phyloP scores from a whole-genome alignment of 2,113 vertebrate species.

The Chunga burmeisteri region DNA sequence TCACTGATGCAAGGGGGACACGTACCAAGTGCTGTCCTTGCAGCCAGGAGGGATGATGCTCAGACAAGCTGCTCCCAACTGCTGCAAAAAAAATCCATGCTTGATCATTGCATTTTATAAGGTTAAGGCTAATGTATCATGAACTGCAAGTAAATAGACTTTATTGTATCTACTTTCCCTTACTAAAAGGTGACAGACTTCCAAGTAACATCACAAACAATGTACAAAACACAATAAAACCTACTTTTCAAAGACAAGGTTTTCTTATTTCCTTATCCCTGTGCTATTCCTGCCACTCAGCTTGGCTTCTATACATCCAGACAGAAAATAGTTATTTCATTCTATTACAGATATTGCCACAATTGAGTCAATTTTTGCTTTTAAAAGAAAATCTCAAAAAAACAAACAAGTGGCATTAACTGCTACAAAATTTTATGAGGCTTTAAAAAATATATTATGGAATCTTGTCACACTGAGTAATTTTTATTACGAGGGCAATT shows the following conservation, averaged over 20 bases:
- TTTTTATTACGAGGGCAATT: slow-evolving; percentile 62
- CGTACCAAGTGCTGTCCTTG: neutral
- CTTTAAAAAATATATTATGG: slow-evolving; percentile 41
- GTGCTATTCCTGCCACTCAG: neutral
- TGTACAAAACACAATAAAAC: neutral
- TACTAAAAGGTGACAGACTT: neutral
- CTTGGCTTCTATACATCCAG: neutral
- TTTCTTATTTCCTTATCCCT: neutral
- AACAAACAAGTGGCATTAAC: slow-evolving; percentile 1
- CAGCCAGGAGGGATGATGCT: neutral
- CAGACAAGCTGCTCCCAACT: neutral
- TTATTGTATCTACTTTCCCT: neutral
- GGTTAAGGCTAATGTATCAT: neutral
- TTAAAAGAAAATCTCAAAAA: slow-evolving; percentile 5
- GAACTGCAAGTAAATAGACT: neutral
- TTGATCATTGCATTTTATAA: neutral
- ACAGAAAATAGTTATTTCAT: neutral
- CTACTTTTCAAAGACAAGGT: neutral
- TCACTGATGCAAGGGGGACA: neutral
- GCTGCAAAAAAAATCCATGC: neutral
- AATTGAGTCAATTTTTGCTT: slow-evolving; percentile 15
- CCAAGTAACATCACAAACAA: neutral
- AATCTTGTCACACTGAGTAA: slow-evolving; percentile 52
- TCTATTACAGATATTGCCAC: neutral
- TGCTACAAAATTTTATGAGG: slow-evolving; percentile 40